phyloP scores from a whole-genome alignment of 2,797 vertebrate species.

The Discoglossus pictus region DNA sequence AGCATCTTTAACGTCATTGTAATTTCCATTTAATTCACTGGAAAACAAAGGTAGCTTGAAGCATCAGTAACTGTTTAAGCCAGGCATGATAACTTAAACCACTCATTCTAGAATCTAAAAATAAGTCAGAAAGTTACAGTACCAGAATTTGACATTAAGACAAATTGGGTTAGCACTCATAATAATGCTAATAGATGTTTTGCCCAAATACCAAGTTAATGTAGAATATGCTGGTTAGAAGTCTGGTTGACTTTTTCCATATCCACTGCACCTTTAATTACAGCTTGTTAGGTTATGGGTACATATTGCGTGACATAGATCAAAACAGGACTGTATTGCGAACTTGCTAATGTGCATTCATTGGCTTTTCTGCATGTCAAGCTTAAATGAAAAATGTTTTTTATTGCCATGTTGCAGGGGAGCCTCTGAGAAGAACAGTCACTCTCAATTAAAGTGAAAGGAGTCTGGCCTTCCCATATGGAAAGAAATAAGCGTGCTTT shows the following conservation, averaged over 20 bases:
- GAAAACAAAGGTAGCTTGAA: no score
- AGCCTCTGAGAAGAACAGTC: constrained; percentile 39
- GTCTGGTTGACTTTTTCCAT: background rate
- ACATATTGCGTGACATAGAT: constrained; percentile 16
- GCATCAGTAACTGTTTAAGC: no score
- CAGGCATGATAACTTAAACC: no score
- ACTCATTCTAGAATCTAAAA: no score
- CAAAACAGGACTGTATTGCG: constrained; percentile 8
- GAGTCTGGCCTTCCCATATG: constrained; percentile 42
- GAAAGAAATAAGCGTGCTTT: constrained; percentile 38
- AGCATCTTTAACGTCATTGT: no score
- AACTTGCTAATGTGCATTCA: constrained; percentile 22
- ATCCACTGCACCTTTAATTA: background rate
- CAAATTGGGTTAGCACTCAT: no score
- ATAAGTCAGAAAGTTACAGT: no score
- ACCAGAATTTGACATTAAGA: no score
- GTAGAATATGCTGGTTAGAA: no score
- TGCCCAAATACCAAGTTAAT: no score
- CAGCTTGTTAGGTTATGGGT: constrained; percentile 16
- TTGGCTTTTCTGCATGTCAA: constrained; percentile 32
- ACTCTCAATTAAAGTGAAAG: constrained; percentile 44
- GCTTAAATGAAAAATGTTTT: constrained; percentile 36
- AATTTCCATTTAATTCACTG: no score
- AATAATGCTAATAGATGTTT: no score
- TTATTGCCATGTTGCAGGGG: constrained; percentile 41